phyloP scores from a whole-genome alignment of 2,888 invertebrate genomes.

The Eristalis arbustorum region DNA sequence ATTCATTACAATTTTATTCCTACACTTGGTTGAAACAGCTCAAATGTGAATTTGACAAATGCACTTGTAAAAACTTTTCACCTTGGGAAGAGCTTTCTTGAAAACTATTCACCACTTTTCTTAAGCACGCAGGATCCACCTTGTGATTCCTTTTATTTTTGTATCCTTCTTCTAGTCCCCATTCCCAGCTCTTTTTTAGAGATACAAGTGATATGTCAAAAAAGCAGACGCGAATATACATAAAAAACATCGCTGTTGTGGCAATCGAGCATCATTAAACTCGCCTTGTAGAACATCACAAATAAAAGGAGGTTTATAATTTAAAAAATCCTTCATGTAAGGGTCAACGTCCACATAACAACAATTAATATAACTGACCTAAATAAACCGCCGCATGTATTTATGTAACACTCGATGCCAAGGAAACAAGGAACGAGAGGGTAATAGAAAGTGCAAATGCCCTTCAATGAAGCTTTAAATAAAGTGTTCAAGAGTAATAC shows the following conservation, averaged over 20 bases:
- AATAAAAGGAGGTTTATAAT: background rate
- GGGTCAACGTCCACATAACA: constrained; percentile 1
- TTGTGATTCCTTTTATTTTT: constrained; percentile 22
- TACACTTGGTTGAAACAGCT: too few species aligned
- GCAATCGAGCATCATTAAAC: constrained; percentile 44
- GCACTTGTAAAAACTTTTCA: background rate
- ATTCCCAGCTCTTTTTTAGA: constrained; percentile 27
- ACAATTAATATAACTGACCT: constrained; percentile 26
- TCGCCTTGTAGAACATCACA: constrained; percentile 23
- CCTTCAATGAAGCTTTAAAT: constrained; percentile 58
- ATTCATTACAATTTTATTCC: too few species aligned
- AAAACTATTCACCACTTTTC: constrained; percentile 7
- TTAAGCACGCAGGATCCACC: constrained; percentile 55
- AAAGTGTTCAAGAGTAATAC: constrained; percentile 49
- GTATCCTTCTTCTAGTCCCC: background rate
- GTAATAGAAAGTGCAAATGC: constrained; percentile 54
- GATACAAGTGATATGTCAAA: constrained; percentile 56
- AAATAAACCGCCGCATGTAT: constrained; percentile 31
- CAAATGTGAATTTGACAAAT: background rate
- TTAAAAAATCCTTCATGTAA: constrained; percentile 2
- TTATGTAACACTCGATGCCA: constrained; percentile 49
- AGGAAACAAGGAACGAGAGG: constrained; percentile 19
- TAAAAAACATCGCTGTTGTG: constrained; percentile 66
- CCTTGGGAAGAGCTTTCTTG: constrained; percentile 25
- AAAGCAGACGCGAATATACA: constrained; percentile 54